Conservation (phyloP, 2,113 vertebrate species). For the Pithys albifrons region DNA sequence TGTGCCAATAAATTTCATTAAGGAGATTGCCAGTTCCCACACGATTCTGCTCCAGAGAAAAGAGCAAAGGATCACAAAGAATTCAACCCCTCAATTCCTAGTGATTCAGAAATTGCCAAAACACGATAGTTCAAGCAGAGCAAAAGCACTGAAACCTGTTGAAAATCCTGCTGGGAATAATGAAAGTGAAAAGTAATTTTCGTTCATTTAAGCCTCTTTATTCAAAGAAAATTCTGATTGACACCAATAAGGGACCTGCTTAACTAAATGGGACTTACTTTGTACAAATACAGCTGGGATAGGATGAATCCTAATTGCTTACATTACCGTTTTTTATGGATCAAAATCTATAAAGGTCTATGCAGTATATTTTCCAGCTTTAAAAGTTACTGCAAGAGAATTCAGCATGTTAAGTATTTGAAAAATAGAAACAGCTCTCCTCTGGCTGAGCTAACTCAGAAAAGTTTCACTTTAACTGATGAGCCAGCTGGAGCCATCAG, state of each 20-base stretch:
- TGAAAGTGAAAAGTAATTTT: not conserved
- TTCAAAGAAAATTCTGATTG: not conserved
- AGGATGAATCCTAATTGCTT: not conserved
- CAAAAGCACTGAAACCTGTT: not conserved
- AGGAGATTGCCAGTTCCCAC: constrained; percentile 1
- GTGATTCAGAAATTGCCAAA: not conserved
- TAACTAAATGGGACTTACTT: not conserved
- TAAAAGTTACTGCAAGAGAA: not conserved
- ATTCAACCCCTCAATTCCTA: not conserved
- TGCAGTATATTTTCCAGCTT: not conserved
- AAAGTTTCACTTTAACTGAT: not conserved
- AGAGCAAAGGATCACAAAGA: not conserved
- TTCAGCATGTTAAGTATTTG: not conserved
- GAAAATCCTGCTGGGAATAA: not conserved
- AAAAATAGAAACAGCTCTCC: not conserved
- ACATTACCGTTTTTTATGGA: not conserved
- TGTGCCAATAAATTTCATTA: constrained; percentile 6
- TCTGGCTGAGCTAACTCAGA: not conserved
- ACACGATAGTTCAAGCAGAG: rapidly evolving
- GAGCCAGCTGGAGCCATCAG: not conserved
- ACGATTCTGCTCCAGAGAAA: not conserved
- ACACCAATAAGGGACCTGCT: not conserved
- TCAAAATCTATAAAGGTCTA: not conserved
- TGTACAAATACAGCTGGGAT: not conserved
- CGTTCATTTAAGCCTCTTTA: not conserved